These are phyloP conservation scores for Hassar affinis DNA, from an alignment of 2,113 vertebrate species.

Conservation along the genomic window DNA sequence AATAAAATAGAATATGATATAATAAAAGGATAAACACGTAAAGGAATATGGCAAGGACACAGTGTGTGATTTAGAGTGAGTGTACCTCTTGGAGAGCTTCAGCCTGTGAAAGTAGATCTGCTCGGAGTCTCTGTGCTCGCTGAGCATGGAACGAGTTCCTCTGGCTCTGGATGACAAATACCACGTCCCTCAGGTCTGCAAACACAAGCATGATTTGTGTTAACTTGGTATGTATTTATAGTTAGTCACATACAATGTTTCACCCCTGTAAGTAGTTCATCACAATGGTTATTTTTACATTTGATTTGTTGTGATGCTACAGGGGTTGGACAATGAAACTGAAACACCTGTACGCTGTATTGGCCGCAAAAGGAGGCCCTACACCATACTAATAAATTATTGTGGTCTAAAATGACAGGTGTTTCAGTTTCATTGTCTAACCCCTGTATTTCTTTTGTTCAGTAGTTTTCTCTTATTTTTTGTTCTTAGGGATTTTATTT, in stretches of 20 bases:
- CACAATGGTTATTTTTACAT: too few relatives aligned
- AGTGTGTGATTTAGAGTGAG: neutral
- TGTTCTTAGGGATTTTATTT: neutral
- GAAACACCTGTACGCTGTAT: too few relatives aligned
- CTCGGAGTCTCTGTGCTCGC: slow-evolving; percentile 79
- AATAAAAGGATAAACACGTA: neutral
- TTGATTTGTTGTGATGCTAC: neutral
- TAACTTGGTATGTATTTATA: neutral
- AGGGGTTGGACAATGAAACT: too few relatives aligned
- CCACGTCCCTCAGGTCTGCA: slow-evolving; percentile 83
- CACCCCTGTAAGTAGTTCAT: too few relatives aligned
- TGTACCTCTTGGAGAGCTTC: slow-evolving; percentile 76
- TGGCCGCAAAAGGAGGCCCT: too few relatives aligned
- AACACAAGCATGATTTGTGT: slow-evolving; percentile 42
- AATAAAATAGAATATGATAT: neutral
- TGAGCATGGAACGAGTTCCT: slow-evolving; percentile 87
- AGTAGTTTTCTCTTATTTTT: neutral
- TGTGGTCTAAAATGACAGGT: too few relatives aligned
- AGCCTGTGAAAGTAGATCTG: slow-evolving; percentile 80
- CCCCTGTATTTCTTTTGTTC: neutral
- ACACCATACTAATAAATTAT: too few relatives aligned
- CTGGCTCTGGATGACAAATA: slow-evolving; percentile 96
- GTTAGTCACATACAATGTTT: neutral
- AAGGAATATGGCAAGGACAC: neutral
- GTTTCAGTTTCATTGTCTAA: too few relatives aligned